Evolutionary conservation across 2,888 invertebrate genomes (phyloP).

Genomic region (Polydrusus pterygomalis): DNA sequence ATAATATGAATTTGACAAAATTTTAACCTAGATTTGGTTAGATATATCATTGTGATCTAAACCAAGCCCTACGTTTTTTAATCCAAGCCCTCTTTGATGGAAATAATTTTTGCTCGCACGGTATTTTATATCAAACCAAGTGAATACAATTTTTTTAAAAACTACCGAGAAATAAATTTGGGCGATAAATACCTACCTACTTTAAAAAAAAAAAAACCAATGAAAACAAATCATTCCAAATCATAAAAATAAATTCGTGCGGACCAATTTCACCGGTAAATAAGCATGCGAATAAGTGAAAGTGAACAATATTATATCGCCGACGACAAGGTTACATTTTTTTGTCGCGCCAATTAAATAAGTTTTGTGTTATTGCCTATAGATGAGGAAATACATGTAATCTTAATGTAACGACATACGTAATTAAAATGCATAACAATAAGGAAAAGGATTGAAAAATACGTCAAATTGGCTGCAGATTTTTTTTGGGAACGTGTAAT

Average conservation of each 20-base stretch:
- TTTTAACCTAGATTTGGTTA: too few species aligned
- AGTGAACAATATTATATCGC: conserved; percentile 49
- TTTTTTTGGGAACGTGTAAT: background rate
- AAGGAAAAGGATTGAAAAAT: conserved; percentile 28
- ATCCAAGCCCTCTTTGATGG: too few species aligned
- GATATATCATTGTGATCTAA: too few species aligned
- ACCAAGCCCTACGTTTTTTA: too few species aligned
- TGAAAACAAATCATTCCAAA: background rate
- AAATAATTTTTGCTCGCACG: too few species aligned
- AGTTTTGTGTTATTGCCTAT: conserved; percentile 31
- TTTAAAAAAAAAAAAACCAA: background rate
- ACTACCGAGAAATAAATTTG: too few species aligned
- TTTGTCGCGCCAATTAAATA: conserved; percentile 51
- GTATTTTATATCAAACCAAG: too few species aligned
- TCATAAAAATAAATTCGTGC: conserved; percentile 15
- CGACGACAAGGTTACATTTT: conserved; percentile 46
- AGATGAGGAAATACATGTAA: conserved; percentile 45
- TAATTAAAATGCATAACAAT: conserved; percentile 36
- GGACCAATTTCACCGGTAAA: conserved; percentile 34
- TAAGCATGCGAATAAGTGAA: conserved; percentile 35
- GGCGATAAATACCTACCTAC: too few species aligned
- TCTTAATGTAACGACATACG: conserved; percentile 39
- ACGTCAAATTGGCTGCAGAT: background rate
- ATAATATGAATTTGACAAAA: too few species aligned
- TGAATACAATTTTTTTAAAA: too few species aligned